Conservation (phyloP, 2,113 vertebrate species). For the Hemibagrus wyckioides region DNA sequence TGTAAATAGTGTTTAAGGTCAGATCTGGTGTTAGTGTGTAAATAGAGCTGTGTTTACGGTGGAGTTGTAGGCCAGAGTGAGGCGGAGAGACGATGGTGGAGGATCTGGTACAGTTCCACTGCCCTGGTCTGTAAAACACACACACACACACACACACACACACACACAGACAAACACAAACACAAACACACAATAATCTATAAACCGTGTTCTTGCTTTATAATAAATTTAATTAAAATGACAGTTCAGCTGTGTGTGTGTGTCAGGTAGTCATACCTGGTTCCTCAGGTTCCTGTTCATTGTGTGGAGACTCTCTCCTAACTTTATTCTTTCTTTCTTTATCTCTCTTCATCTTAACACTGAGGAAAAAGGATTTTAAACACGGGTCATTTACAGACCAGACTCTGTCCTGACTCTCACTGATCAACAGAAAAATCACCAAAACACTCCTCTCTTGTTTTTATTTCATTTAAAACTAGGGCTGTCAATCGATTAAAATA, state of each 20-base stretch:
- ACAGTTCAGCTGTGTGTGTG: too few species aligned
- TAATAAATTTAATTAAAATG: too few species aligned
- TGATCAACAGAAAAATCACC: not conserved
- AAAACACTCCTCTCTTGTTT: too few species aligned
- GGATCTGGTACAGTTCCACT: conserved; percentile 4
- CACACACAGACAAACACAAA: too few species aligned
- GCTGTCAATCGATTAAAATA: too few species aligned
- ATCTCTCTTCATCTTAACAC: not conserved
- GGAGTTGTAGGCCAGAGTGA: not conserved
- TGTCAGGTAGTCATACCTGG: not conserved
- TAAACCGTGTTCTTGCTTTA: too few species aligned
- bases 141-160: not conserved
- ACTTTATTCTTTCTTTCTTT: not conserved
- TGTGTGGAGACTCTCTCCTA: not conserved
- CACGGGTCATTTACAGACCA: not conserved
- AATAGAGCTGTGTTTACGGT: conserved; percentile 9
- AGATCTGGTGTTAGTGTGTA: not conserved
- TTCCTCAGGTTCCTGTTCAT: not conserved
- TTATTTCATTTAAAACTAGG: too few species aligned
- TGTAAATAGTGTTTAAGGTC: not conserved
- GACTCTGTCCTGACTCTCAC: not conserved
- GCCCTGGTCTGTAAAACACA: conserved; percentile 11
- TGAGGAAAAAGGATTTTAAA: not conserved
- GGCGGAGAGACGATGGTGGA: not conserved
- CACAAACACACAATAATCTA: too few species aligned